Percentiles rank a stretch among this genome's conserved stretches.
phyloP scores from a whole-genome alignment of 2,888 invertebrate genomes.

The Pachydiplax longipennis region DNA sequence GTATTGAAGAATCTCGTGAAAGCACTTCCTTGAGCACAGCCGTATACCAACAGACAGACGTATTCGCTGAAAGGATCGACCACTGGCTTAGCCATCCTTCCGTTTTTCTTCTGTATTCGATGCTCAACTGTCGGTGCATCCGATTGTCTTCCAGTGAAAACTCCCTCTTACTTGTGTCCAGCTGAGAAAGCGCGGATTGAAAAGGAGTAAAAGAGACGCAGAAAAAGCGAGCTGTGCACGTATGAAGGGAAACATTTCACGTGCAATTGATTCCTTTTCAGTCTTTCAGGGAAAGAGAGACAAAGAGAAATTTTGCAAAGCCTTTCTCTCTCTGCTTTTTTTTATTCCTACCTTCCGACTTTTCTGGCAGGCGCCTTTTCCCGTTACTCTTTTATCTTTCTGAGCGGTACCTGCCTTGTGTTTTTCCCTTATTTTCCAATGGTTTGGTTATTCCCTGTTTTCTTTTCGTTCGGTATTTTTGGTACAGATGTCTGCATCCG shows the following conservation, averaged over 20 bases:
- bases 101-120: neutral
- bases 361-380: neutral
- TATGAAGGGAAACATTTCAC: conserved; percentile 21
- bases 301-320: neutral
- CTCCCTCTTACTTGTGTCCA: neutral
- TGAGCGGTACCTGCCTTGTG: neutral
- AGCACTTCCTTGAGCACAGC: too few relatives aligned
- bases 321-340: neutral
- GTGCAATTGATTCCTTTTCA: conserved; percentile 36
- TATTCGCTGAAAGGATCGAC: too few relatives aligned
- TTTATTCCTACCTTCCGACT: neutral
- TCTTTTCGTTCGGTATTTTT: neutral
- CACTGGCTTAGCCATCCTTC: neutral
- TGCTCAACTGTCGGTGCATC: neutral
- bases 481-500: neutral
- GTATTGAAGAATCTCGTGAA: too few relatives aligned
- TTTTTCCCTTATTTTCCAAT: conserved; percentile 6
- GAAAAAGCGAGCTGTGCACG: neutral
- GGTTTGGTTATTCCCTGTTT: neutral
- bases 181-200: neutral
- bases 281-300: neutral
- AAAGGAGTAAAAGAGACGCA: neutral
- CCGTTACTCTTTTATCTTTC: neutral
- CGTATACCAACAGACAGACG: too few relatives aligned
- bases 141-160: neutral